phyloP scores from a whole-genome alignment of 2,113 vertebrate genomes.

The Eonycteris spelaea region DNA sequence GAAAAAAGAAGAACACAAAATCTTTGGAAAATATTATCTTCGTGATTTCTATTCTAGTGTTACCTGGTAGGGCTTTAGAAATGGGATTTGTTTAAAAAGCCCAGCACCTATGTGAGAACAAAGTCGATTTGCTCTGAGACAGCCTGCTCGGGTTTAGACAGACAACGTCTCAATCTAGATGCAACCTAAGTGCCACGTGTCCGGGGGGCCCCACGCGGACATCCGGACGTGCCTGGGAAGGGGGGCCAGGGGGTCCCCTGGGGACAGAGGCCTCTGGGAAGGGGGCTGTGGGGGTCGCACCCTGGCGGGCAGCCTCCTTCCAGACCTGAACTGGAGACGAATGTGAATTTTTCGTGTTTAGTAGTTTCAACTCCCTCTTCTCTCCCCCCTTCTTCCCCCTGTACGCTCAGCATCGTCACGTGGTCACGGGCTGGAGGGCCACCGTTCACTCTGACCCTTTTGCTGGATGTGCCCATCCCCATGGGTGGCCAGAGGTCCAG shows the following conservation, averaged over 20 bases:
- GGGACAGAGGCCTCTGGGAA: not conserved
- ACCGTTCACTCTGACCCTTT: not conserved
- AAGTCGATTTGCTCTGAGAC: not conserved
- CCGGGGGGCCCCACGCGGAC: too few species aligned
- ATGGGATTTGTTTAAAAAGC: not conserved
- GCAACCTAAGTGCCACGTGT: too few species aligned
- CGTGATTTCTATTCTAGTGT: not conserved
- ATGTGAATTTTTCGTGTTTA: fast-evolving
- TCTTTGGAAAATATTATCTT: not conserved
- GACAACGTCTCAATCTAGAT: too few species aligned
- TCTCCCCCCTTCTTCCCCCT: too few species aligned
- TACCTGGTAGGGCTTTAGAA: not conserved
- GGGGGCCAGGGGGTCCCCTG: too few species aligned
- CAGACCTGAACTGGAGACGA: not conserved
- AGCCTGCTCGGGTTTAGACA: not conserved
- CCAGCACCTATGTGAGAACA: not conserved
- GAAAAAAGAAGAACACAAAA: not conserved
- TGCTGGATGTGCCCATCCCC: not conserved
- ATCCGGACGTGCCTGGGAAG: too few species aligned
- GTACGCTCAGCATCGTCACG: not conserved
- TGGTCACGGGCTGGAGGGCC: not conserved
- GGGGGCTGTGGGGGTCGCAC: not conserved
- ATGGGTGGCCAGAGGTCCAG: not conserved
- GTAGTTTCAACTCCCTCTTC: not conserved
- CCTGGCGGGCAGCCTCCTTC: not conserved